Percentiles rank a stretch among this genome's conserved stretches.
Conservation (phyloP, 2,797 vertebrate genomes). For the Xenopus petersii region DNA sequence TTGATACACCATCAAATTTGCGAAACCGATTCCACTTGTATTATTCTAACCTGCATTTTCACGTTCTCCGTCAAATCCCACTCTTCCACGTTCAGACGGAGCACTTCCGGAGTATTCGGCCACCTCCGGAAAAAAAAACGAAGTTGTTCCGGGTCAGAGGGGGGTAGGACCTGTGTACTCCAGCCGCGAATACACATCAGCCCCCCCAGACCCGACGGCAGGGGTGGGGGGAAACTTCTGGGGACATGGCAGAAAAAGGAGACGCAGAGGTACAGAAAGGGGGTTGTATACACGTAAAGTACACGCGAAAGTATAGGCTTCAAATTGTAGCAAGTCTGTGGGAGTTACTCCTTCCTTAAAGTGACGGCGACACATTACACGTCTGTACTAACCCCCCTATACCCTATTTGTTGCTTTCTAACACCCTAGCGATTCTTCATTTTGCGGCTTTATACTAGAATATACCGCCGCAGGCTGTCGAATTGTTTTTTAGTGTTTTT, state of each 20-base stretch:
- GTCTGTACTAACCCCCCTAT: no score
- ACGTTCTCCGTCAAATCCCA: neutral
- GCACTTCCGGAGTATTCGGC: neutral
- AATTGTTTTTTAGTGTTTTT: no score
- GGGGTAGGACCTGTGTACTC: constrained; percentile 7
- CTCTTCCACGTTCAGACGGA: constrained; percentile 9
- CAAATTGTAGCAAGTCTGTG: neutral
- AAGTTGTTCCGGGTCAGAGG: constrained; percentile 3
- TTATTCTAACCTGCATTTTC: neutral
- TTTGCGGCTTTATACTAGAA: no score
- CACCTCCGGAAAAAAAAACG: no score
- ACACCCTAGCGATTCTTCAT: no score
- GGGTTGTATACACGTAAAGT: neutral
- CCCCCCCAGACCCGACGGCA: constrained; percentile 2
- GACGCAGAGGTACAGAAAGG: constrained; percentile 27
- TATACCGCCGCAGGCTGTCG: no score
- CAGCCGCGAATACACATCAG: neutral
- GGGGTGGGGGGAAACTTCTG: constrained; percentile 1
- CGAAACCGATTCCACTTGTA: no score
- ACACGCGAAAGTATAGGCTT: neutral
- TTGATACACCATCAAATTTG: no score
- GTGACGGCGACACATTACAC: no score
- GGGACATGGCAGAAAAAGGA: constrained; percentile 38
- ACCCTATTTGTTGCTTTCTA: no score
- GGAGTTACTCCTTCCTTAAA: no score